phyloP scores from a whole-genome alignment of 2,888 invertebrate species.

The Synergus laeviventris region DNA sequence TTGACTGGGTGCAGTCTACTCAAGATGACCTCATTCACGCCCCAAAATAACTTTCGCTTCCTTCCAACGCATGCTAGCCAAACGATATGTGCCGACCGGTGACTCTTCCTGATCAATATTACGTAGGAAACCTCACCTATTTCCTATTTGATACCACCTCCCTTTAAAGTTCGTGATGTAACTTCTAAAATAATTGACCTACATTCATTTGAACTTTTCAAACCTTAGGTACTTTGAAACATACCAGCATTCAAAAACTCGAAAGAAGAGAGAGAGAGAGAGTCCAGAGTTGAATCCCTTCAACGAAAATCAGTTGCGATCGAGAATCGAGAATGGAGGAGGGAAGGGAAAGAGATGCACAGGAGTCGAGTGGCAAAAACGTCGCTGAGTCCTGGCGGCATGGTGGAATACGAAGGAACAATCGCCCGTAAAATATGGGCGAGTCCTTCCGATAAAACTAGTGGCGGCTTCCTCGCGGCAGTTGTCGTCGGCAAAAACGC shows the following conservation, averaged over 20 bases:
- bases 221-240: too few relatives aligned
- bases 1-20: conserved; percentile 60
- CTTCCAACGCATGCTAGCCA: conserved; percentile 51
- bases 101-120: conserved; percentile 53
- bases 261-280: background rate
- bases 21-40: conserved; percentile 69
- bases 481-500: conserved; percentile 56
- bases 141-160: background rate
- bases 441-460: conserved; percentile 63
- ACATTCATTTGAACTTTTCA: background rate
- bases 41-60: conserved; percentile 68
- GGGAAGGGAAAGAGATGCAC: conserved; percentile 47
- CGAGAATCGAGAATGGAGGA: conserved; percentile 41
- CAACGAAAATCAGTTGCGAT: conserved; percentile 29
- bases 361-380: conserved; percentile 42
- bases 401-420: conserved; percentile 58
- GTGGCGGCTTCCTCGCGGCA: conserved; percentile 61
- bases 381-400: conserved; percentile 42
- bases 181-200: background rate
- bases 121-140: conserved; percentile 29
- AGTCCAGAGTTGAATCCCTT: too few relatives aligned
- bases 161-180: background rate
- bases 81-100: conserved; percentile 51
- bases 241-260: background rate
- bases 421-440: conserved; percentile 65